Conservation (phyloP, 2,797 vertebrate species). For the Pempheris klunzingeri region DNA sequence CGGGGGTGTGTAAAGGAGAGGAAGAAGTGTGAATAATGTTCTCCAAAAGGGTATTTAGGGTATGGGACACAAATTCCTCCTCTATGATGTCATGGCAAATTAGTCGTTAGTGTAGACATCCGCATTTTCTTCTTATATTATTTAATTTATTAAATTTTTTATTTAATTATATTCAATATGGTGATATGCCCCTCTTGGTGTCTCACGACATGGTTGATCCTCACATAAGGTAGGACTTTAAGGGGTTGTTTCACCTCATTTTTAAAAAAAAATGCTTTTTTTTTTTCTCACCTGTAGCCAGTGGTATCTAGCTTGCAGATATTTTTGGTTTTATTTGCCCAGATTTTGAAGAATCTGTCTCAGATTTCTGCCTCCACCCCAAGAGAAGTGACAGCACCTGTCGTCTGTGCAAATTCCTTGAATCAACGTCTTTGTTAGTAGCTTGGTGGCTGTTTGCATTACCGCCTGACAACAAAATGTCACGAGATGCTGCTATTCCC, state of each 20-base stretch:
- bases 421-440: not conserved
- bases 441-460: not conserved
- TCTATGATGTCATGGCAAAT: conserved; percentile 7
- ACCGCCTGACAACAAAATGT: not conserved
- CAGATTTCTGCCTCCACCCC: not conserved
- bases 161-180: not conserved
- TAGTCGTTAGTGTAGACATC: not conserved
- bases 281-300: not conserved
- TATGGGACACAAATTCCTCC: conserved; percentile 24
- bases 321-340: not conserved
- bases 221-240: not conserved
- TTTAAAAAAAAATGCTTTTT: not conserved
- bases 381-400: not conserved
- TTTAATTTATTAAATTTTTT: too few relatives aligned
- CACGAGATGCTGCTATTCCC: not conserved
- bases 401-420: not conserved
- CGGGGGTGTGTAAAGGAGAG: conserved; percentile 28
- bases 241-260: not conserved
- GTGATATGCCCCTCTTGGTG: not conserved
- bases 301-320: not conserved
- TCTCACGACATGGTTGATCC: not conserved
- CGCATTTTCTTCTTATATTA: too few relatives aligned
- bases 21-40: conserved; percentile 39
- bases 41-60: conserved; percentile 15
- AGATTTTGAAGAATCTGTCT: not conserved